phyloP scores from a whole-genome alignment of 2,797 vertebrate genomes.

The Sebastes ruberrimus region DNA sequence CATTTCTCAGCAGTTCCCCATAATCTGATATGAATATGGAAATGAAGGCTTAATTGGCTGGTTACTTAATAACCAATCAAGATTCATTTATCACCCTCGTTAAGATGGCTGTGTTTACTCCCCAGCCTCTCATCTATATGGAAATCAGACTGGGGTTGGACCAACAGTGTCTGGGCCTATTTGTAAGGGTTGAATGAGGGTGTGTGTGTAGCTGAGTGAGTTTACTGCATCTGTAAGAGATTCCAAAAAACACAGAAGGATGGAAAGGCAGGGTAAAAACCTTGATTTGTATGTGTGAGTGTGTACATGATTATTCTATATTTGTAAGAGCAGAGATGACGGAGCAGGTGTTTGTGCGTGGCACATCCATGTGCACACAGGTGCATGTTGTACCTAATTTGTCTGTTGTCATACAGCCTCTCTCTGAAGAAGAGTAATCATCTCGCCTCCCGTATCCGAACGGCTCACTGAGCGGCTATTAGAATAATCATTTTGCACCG shows the following conservation, averaged over 20 bases:
- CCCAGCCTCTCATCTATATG: conserved; percentile 67
- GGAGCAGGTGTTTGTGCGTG: rapidly evolving
- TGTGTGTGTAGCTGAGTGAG: background rate
- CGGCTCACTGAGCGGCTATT: conserved; percentile 12
- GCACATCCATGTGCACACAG: background rate
- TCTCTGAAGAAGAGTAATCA: conserved; percentile 23
- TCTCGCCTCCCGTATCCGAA: background rate
- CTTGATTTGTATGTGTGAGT: conserved; percentile 2
- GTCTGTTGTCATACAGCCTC: background rate
- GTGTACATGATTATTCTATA: background rate
- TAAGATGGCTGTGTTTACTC: conserved; percentile 51
- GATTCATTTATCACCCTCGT: conserved; percentile 49
- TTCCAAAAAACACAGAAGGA: background rate
- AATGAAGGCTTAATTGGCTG: conserved; percentile 53
- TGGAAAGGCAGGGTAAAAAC: background rate
- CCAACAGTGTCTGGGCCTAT: conserved; percentile 12
- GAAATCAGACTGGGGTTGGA: conserved; percentile 55
- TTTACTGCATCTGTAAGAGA: background rate
- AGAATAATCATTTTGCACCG: conserved; percentile 21
- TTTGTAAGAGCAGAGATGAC: background rate
- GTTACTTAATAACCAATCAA: conserved; percentile 75
- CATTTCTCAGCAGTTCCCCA: conserved; percentile 7
- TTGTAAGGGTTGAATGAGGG: conserved; percentile 5
- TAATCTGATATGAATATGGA: conserved; percentile 64
- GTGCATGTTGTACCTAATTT: background rate